Evolutionary conservation across 2,797 vertebrate genomes (phyloP).

Genomic region (Sebastes steindachneri): DNA sequence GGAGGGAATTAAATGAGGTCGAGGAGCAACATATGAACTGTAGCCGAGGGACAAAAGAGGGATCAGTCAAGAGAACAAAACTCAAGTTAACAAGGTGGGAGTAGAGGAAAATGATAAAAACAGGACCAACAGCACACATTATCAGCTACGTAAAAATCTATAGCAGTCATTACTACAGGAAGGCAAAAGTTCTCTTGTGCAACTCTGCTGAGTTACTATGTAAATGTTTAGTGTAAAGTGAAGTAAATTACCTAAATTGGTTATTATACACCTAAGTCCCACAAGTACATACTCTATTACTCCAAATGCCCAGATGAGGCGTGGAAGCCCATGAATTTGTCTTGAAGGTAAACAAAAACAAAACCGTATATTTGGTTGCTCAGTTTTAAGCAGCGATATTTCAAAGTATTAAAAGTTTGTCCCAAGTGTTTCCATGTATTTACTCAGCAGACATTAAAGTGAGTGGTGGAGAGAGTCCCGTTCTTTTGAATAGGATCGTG

Average conservation of each 20-base stretch:
- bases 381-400: not conserved
- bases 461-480: not conserved
- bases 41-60: constrained; percentile 61
- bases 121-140: constrained; percentile 74
- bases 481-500: not conserved
- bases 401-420: not conserved
- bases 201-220: not conserved
- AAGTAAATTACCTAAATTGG: not conserved
- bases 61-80: constrained; percentile 66
- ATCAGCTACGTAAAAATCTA: constrained; percentile 28
- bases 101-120: constrained; percentile 59
- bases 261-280: not conserved
- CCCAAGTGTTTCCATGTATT: not conserved
- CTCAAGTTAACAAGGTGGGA: constrained; percentile 64
- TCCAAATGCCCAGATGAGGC: not conserved
- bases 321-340: not conserved
- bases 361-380: not conserved
- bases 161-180: not conserved
- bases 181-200: constrained; percentile 1
- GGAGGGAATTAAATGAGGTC: constrained; percentile 67
- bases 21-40: constrained; percentile 59
- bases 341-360: not conserved
- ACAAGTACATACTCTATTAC: not conserved
- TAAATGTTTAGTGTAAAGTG: not conserved
- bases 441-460: not conserved